Percentiles rank a stretch among this genome's conserved stretches.
Evolutionary conservation across 35 echinoderm and acorn worm genomes (phyloP).

Genomic region (Diadema setosum): DNA sequence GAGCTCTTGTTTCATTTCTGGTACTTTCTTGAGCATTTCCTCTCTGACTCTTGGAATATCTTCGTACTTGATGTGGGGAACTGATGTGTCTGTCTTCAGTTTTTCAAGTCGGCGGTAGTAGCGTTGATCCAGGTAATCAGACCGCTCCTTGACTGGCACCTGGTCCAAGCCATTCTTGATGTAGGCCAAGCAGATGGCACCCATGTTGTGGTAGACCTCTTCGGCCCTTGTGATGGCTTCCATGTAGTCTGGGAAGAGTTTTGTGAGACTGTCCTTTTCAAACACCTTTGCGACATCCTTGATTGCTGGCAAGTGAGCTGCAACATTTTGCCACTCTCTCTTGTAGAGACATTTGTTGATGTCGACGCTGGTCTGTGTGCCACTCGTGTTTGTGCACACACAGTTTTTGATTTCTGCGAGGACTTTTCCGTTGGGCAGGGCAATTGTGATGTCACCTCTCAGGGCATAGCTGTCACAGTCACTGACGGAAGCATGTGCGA

Average conservation of each 20-base stretch:
- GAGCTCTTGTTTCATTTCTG: constrained; percentile 68
- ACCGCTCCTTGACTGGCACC: constrained; percentile 49
- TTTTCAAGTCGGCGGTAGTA: constrained; percentile 49
- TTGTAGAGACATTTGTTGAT: constrained; percentile 64
- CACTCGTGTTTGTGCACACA: constrained; percentile 18
- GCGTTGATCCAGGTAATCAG: not conserved
- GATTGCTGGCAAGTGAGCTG: constrained; percentile 29
- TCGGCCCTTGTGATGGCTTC: constrained; percentile 58
- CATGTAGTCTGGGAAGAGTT: constrained; percentile 34
- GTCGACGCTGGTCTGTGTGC: not conserved
- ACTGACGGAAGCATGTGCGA: constrained; percentile 53
- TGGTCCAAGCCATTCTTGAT: constrained; percentile 74
- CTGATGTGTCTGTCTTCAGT: not conserved
- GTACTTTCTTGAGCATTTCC: constrained; percentile 38
- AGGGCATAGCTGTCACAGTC: constrained; percentile 58
- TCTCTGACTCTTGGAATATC: constrained; percentile 63
- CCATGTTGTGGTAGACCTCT: constrained; percentile 38
- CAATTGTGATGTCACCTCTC: constrained; percentile 43
- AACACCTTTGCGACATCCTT: constrained; percentile 63
- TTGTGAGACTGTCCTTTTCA: constrained; percentile 30
- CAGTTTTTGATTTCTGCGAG: constrained; percentile 54
- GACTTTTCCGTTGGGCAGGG: constrained; percentile 10
- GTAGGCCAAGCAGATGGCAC: constrained; percentile 69
- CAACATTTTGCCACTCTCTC: constrained; percentile 51
- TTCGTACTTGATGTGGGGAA: constrained; percentile 45